Conservation (phyloP, 2,113 vertebrate genomes). For the Oreochromis aureus region DNA sequence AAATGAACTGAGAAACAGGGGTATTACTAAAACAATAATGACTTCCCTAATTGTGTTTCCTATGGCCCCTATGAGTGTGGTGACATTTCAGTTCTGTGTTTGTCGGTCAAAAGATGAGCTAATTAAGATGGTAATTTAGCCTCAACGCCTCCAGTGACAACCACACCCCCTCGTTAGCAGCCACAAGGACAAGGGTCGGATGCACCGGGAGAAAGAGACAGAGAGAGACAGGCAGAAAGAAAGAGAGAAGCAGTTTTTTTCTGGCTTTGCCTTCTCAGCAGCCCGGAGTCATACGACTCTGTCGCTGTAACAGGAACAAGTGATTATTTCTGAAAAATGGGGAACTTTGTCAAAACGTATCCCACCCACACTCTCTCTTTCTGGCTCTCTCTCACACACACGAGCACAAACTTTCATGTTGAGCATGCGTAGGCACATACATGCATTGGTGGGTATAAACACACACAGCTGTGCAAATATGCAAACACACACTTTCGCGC, state of each 20-base stretch:
- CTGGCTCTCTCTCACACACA: not conserved
- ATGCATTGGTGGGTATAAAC: constrained; percentile 12
- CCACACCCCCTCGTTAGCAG: constrained; percentile 64
- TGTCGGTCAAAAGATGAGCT: constrained; percentile 68
- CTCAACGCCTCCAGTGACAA: constrained; percentile 54
- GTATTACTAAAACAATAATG: constrained; percentile 58
- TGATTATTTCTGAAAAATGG: constrained; percentile 68
- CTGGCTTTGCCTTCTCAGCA: constrained; percentile 37
- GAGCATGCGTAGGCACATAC: constrained; percentile 10
- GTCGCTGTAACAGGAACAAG: constrained; percentile 58
- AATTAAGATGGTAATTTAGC: constrained; percentile 73
- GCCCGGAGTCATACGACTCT: constrained; percentile 44
- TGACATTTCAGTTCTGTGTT: constrained; percentile 72
- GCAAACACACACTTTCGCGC: not conserved
- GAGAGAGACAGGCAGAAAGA: not conserved
- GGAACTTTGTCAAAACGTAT: constrained; percentile 67
- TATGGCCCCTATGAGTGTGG: constrained; percentile 53
- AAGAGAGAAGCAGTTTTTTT: constrained; percentile 1
- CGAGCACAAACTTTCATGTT: not conserved
- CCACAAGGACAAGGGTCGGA: constrained; percentile 41
- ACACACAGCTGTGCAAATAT: constrained; percentile 45
- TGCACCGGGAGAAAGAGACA: constrained; percentile 1
- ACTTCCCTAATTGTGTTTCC: constrained; percentile 72
- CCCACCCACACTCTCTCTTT: constrained; percentile 46
- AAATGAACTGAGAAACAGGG: constrained; percentile 36